Evolutionary conservation across 2,888 invertebrate genomes (phyloP), one percentile per base, ranked within the genome.

Genomic region (Anodontia alba): DNA sequence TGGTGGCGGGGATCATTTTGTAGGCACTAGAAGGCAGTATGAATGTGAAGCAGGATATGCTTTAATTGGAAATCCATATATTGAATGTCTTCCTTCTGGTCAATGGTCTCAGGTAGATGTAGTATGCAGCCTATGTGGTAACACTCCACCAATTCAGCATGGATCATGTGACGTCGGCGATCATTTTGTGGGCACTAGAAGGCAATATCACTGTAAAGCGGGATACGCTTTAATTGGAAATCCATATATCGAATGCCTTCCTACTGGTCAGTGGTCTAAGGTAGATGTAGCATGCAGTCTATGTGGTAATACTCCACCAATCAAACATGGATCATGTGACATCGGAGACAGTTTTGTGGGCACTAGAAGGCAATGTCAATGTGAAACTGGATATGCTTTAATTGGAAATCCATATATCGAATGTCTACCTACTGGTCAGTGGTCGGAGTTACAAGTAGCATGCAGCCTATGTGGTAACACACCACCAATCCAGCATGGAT

Each of bases 321-420:
- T 78, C 2, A 15, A 51, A 3, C 26, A 78, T 31, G 78, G 42
- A 20, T 17, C 10, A 29, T 77, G 77, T 31, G 38, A 38, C 0
- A 42, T 26, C 43, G 76, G 69, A n/a, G 66, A 72, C 26, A 26
- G 66, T 43, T 29, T 51, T 10, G 67, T 78, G 5, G 70, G 69
- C 12, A 5, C 69, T 8, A 29, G 5, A 10, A 29, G 77, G 17
- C 66, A 71, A 5, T 86, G 81, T 57, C 29, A 43, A 23, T 86
- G 86, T 67, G 76, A 80, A 1, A 26, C 17, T 17, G 71, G 73
- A 0, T 86, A 77, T 46, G 23, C 74, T 20, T 73, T 81, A 76
- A 26, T 26, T 20, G 83, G 86, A 20, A 29, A 36, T 12, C 80
- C 79, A 29, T 23, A 70, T 23, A 54, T 81, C 36, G 57, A 0